These are phyloP conservation scores for Pristis pectinata DNA, from an alignment of 2,797 vertebrate species.

Conservation along the genomic window DNA sequence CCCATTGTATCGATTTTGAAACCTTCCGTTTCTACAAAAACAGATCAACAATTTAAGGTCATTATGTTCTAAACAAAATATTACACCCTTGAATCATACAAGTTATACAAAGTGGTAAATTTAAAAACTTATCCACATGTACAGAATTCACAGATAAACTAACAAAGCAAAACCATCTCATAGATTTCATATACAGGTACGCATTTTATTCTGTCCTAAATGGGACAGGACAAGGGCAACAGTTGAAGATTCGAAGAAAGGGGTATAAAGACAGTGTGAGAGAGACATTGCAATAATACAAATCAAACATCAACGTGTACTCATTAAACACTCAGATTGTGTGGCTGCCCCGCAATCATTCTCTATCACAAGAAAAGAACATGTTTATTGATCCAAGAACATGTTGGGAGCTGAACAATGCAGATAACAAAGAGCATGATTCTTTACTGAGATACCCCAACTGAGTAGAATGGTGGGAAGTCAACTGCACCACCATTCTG, in stretches of 20 bases:
- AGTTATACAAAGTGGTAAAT: background rate
- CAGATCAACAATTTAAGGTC: background rate
- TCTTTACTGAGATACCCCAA: no score
- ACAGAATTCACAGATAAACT: background rate
- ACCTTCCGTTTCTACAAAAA: slow-evolving; percentile 83
- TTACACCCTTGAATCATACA: background rate
- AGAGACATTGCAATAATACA: no score
- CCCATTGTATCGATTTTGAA: slow-evolving; percentile 99
- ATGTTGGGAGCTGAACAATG: background rate
- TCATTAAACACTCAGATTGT: background rate
- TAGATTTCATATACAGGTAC: background rate
- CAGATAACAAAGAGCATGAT: background rate
- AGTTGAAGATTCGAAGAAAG: background rate
- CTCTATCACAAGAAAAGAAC: background rate
- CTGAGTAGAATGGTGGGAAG: background rate
- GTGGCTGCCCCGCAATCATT: background rate
- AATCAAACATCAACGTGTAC: background rate
- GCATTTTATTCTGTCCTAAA: background rate
- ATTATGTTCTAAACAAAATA: background rate
- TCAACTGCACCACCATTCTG: background rate
- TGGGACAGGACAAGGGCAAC: background rate
- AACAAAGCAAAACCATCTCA: background rate
- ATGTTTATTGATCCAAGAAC: background rate
- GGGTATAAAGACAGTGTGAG: no score
- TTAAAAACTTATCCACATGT: background rate